Base-by-base conservation (phyloP, 2,888 invertebrate species). In the Philhelius pedissequus region DNA sequence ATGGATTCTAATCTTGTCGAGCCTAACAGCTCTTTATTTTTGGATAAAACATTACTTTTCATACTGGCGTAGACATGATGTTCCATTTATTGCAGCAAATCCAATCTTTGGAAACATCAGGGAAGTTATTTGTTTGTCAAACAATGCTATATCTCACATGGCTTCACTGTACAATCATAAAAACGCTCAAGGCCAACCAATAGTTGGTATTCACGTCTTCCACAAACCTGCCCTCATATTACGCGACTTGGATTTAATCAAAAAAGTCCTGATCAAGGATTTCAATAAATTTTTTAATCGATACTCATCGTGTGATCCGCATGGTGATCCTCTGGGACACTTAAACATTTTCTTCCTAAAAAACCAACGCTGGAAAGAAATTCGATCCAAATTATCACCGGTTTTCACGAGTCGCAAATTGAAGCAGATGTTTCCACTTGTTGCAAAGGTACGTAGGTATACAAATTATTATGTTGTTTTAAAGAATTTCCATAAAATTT, bases 191-290 rank as follows among this genome's bases (percentile, higher is more conserved):
- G 64, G 90, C 82, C 86, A 87, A 79, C 87, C 91, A 60, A 84
- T 91, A 30, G 88, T 89, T 86, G 89, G 93, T 87, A 81, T 92
- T 86, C 88, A 91, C 89, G 88, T 91, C 1, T 88, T 93, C 18
- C 90, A 92, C 86, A 90, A 90, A n/a, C 93, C 93, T 0, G 89
- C 87, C 0, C 66, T 93, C 11, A 15, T 93, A 3, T 80, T 92
- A 6, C 90, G 92, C 0, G 92, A 93, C 50, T 90, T 91, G 0
- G 92, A 92, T 15, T 74, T 93, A 1, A 86, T 92, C 0, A 93
- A 93, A 86, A 88, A 89, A 0, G 80, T 93, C 0, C 73, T 93
- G 25, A 89, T 93, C 5, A 92, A 91, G 52, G 92, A 93, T 74
- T 93, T 93, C 50, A 89, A 90, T 80, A 89, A 88, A 8, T 93